Evolutionary conservation across 2,797 vertebrate species (phyloP).

Genomic region (Prunella strophiata): DNA sequence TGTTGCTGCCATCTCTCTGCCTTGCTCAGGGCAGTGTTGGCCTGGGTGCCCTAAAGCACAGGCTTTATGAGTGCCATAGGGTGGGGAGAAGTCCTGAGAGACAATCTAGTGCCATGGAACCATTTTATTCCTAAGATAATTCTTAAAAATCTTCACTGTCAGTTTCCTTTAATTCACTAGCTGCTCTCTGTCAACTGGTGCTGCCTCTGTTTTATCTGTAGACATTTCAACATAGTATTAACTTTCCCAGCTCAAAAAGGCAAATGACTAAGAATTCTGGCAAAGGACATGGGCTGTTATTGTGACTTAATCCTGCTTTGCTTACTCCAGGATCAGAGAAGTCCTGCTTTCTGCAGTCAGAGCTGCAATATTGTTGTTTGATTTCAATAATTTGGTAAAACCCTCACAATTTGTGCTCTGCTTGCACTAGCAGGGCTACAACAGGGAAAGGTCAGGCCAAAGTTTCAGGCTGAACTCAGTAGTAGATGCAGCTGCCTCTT

Average conservation of each 20-base stretch:
- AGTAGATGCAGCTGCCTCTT: not conserved
- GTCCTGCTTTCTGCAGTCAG: not conserved
- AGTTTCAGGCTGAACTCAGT: not conserved
- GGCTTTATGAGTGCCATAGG: not conserved
- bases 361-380: not conserved
- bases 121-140: not conserved
- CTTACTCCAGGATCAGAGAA: not conserved
- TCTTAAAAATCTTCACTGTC: not conserved
- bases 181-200: not conserved
- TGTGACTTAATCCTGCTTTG: not conserved
- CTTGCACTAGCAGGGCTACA: not conserved
- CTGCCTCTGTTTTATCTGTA: not conserved
- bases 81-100: not conserved
- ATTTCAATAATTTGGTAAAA: not conserved
- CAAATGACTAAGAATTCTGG: not conserved
- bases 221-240: not conserved
- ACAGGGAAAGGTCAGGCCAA: not conserved
- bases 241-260: not conserved
- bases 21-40: not conserved
- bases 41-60: rapidly evolving
- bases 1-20: not conserved
- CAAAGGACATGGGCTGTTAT: not conserved
- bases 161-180: not conserved
- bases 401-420: not conserved
- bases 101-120: not conserved